These are phyloP conservation scores for Pedicia rivosa DNA, from an alignment of 2,888 invertebrate species.

Conservation along the genomic window DNA sequence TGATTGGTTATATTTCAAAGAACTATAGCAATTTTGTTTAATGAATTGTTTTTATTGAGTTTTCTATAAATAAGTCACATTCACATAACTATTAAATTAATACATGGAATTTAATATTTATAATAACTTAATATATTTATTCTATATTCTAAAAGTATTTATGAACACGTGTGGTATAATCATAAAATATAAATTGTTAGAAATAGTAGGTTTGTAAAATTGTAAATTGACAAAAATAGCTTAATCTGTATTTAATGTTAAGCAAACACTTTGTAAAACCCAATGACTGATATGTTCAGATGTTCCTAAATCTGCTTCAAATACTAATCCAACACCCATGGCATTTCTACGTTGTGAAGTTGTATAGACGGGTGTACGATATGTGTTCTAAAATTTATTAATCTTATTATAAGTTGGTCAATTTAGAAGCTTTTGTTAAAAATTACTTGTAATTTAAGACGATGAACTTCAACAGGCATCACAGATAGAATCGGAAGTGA, in stretches of 20 bases:
- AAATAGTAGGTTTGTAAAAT: no score
- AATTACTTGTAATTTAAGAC: constrained; percentile 62
- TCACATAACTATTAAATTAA: no score
- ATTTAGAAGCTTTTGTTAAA: background rate
- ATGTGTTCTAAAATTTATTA: constrained; percentile 50
- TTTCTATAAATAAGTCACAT: no score
- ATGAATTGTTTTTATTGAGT: no score
- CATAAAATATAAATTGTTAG: no score
- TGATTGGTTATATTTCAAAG: no score
- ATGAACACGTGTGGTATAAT: no score
- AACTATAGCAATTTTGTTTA: no score
- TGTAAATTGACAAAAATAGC: constrained; percentile 3
- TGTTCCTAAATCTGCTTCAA: constrained; percentile 75
- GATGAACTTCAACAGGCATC: constrained; percentile 68
- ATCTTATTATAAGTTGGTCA: background rate
- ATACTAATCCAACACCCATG: constrained; percentile 82
- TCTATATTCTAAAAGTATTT: no score
- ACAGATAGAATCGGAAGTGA: constrained; percentile 72
- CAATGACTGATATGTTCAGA: constrained; percentile 73
- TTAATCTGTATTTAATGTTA: constrained; percentile 70
- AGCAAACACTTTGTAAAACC: constrained; percentile 80
- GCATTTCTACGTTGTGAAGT: constrained; percentile 76
- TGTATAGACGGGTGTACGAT: constrained; percentile 77
- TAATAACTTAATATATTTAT: no score
- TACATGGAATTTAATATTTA: no score